Base-by-base conservation (phyloP, 2,888 invertebrate genomes). In the Iselma pallidipennis region DNA sequence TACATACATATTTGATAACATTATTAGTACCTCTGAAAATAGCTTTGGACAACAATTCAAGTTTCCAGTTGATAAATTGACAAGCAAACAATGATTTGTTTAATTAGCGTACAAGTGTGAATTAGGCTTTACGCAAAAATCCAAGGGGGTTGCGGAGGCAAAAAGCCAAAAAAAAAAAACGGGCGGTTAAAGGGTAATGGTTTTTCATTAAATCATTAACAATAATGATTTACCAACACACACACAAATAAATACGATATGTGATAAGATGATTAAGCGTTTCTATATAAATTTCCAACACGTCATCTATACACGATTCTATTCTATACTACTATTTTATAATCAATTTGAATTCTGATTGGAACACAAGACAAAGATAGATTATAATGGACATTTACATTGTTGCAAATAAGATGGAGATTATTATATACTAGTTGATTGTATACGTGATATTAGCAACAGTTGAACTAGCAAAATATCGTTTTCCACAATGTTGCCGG, bases 401-500 rank as follows among this genome's bases (percentile, higher is more conserved):
- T 7, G 29, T 19, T 6, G 3, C 29, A 14, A 29, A 33, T 21
- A n/a, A 29, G 33, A 29, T 19, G 4, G 52, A 0, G 3, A 21
- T 19, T 10, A 23, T 48, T 9, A 21, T 28, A 21, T 26, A 19
- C 28, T 16, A 37, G 16, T 51, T n/a, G n/a, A 31, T 14, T 26
- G 16, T 21, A 29, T 51, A 31, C 51, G 29, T 29, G 51, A 29
- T 31, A 21, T 16, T 28, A 28, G 9, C 29, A 55, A 51, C 57
- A 56, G 57, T 59, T 61, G 60, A 61, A 59, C 57, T 60, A 54
- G 65, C 66, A 66, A 66, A 66, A 66, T 66, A 69, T 69, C 67
- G 61, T 31, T 64, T 66, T 63, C 61, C 61, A 58, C 66, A 52
- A 60, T 37, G 69, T 69, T 69, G 67, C 66, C 68, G 52, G 19